Base-by-base conservation (phyloP, 1,140 invertebrate genomes). In the Archegozetes longisetosus region DNA sequence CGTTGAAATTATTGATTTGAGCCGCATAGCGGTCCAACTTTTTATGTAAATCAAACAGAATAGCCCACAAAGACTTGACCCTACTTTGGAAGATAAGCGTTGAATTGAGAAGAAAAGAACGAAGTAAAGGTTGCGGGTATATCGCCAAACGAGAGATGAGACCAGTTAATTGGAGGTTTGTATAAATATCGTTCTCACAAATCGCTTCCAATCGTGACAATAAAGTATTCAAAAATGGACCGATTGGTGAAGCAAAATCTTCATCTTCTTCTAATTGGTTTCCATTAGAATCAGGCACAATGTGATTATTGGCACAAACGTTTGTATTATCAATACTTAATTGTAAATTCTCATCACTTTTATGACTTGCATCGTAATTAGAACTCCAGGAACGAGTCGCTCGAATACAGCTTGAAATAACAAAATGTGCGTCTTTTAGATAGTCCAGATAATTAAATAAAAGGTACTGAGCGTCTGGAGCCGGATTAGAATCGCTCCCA, bases 21-120 rank as follows among this genome's bases (percentile, higher is more conserved):
- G 1, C 23, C n/a, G 52, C n/a, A n/a, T 25, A n/a, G 4, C 20
- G 22, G 26, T 60, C 58, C 1, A 60, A 24, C 24, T 54, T 27
- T 40, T 54, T 40, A 13, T 49, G 23, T 9, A 60, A 20, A 9
- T 40, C 32, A 17, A 9, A 9, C 28, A 64, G 13, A 17, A 91
- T 88, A 79, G 92, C 88, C 73, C 86, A 84, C 54, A 96, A 76
- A 20, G 88, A 92, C 69, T 86, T 84, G 64, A 93, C 85, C 67
- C 85, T 85, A 2, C 88, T 87, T 69, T 91, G 88, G 66, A 91
- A 82, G 55, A 88, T 82, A 55, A 91, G 80, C 58, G 83, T 84
- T 61, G 88, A 82, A 69, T 89, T 88, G 13, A 96, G 75, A 27
- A 97, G 74, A 70, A 94, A 83, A 0, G 89, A 86, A 53, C 85